Conservation (phyloP, 2,113 vertebrate genomes). For the Semnornis frantzii region DNA sequence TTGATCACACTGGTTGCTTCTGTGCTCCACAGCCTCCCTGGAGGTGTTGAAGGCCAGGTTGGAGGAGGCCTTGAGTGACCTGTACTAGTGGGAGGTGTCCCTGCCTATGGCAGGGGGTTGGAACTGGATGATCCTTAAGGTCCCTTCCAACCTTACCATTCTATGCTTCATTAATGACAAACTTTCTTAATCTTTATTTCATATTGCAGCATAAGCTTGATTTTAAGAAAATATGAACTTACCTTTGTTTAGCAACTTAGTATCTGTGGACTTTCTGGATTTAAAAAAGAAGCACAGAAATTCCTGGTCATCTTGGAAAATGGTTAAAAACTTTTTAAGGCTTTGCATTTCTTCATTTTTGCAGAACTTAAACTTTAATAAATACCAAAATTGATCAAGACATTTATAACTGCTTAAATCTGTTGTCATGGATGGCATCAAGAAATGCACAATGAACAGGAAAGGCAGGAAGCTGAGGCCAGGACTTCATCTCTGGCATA, state of each 20-base stretch:
- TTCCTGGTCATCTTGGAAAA: not conserved
- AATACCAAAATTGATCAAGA: not conserved
- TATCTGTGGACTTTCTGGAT: not conserved
- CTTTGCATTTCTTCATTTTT: not conserved
- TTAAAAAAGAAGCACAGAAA: not conserved
- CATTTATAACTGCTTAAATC: not conserved
- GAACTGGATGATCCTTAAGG: too few relatives aligned
- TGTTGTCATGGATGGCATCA: not conserved
- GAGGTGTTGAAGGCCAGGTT: too few relatives aligned
- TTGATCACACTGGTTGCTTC: too few relatives aligned
- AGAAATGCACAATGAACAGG: not conserved
- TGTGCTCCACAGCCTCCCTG: too few relatives aligned
- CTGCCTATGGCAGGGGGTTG: too few relatives aligned
- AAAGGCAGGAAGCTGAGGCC: not conserved
- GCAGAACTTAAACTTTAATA: not conserved
- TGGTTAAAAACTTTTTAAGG: not conserved
- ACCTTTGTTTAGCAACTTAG: not conserved
- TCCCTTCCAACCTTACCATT: too few relatives aligned
- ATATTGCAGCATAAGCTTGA: not conserved
- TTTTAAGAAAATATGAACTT: not conserved
- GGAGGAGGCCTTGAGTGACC: too few relatives aligned
- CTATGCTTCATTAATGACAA: not conserved
- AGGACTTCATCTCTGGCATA: not conserved
- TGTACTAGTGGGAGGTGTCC: too few relatives aligned
- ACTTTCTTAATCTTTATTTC: not conserved